Percentiles rank a stretch among this genome's conserved stretches.
Conservation (phyloP, 2,888 invertebrate species). For the Sarcophaga carnaria region DNA sequence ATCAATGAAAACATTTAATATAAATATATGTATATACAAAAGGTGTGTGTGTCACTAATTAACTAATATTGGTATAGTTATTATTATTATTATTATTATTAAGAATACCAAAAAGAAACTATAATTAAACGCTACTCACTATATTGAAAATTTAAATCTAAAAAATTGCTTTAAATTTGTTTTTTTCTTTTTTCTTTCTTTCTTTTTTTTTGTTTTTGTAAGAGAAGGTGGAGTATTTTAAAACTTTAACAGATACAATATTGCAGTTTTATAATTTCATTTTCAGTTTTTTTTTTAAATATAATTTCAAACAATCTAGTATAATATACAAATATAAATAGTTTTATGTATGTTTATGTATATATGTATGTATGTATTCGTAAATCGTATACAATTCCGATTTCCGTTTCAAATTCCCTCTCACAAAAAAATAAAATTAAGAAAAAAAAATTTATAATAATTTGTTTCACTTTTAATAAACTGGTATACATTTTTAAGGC, state of each 20-base stretch:
- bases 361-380: conserved; percentile 24
- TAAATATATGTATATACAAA: conserved; percentile 63
- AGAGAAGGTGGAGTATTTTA: background rate
- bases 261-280: conserved; percentile 34
- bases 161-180: conserved; percentile 64
- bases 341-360: background rate
- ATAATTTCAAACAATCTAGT: background rate
- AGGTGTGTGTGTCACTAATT: background rate
- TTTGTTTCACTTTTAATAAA: conserved; percentile 71
- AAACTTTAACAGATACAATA: conserved; percentile 12
- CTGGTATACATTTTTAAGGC: conserved; percentile 82
- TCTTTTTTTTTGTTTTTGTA: background rate
- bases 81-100: background rate
- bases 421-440: conserved; percentile 39
- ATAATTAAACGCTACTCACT: conserved; percentile 33
- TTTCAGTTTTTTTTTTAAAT: background rate
- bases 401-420: conserved; percentile 33
- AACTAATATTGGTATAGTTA: conserved; percentile 4
- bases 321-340: background rate
- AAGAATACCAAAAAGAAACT: conserved; percentile 17
- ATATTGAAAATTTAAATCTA: conserved; percentile 54
- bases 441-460: conserved; percentile 35
- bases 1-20: conserved; percentile 60
- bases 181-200: conserved; percentile 10
- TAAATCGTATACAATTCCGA: conserved; percentile 74